Base-by-base conservation (phyloP, 2,888 invertebrate genomes). In the Syrista parreyssii region DNA sequence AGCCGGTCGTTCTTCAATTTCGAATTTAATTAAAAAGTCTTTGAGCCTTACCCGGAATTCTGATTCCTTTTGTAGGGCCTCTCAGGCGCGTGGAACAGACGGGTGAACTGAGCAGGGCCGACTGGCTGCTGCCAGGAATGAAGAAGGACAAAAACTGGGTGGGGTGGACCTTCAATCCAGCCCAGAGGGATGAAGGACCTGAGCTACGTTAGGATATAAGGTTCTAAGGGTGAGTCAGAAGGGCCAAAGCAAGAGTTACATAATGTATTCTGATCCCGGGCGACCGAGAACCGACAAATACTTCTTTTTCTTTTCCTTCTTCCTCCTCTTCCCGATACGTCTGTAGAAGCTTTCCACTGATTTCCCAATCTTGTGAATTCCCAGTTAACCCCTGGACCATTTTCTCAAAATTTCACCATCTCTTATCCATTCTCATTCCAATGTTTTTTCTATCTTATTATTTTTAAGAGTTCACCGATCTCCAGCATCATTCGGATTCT, bases 1-100 rank as follows among this genome's bases (percentile, higher is more conserved):
- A 75, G 76, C 23, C 40, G 74, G 40, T 73, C 79, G 79, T 78
- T 79, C 82, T 79, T 81, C 82, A 81, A 82, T 82, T 82, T 82
- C 80, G 82, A 79, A 82, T 81, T 82, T 81, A 82, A 82, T 82
- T 82, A 81, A 82, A 82, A 82, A 77, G 80, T 79, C 82, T 82
- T 79, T 78, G 73, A 76, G 69, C 79, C 78, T 68, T 35, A 76
- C 69, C 32, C 35, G 78, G 80, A 80, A 82, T 81, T 81, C 78
- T 75, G 69, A 78, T 79, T 79, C 68, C 77, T 81, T 78, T 79
- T 80, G 75, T 81, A 78, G 73, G 75, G 73, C 71, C 74, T 73
- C 69, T 30, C 30, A 12, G 31, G 69, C 69, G 69, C 69, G 12
- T 30, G 31, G 69, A 32, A 32, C 69, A 32, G 32, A 69, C 69